A percentile compares a stretch with the other conserved stretches of the same genome.
Evolutionary conservation across 2,888 invertebrate genomes (phyloP).

Genomic region (Frankliniella fusca): DNA sequence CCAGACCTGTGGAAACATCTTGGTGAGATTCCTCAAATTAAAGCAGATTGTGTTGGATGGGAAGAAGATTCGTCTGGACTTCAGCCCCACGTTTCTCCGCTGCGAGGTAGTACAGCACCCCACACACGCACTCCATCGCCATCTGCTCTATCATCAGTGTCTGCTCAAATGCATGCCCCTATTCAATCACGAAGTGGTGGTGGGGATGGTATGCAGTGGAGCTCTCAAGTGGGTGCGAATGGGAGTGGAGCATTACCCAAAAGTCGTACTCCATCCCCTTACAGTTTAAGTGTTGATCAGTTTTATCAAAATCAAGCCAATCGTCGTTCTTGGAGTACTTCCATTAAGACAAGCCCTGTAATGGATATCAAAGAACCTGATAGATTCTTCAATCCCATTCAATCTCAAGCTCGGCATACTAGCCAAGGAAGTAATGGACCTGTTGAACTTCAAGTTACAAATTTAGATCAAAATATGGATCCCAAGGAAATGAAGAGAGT

Average conservation of each 20-base stretch:
- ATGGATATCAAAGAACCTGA: slow-evolving; percentile 1
- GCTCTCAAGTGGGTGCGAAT: background rate
- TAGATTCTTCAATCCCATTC: slow-evolving; percentile 10
- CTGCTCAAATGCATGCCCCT: background rate
- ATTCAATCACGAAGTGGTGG: background rate
- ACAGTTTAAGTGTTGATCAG: background rate
- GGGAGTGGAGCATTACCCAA: background rate
- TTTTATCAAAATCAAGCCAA: background rate
- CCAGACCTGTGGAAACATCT: slow-evolving; percentile 1
- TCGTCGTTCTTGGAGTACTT: background rate
- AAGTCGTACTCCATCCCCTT: slow-evolving; percentile 4
- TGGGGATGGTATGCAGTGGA: background rate
- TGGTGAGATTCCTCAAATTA: background rate
- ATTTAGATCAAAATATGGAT: slow-evolving; percentile 66
- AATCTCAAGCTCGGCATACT: slow-evolving; percentile 3
- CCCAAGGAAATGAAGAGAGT: slow-evolving; percentile 61
- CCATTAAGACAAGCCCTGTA: background rate
- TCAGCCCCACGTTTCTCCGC: background rate
- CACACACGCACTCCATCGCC: slow-evolving; percentile 2
- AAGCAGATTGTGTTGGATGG: background rate
- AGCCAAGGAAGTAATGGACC: slow-evolving; percentile 38
- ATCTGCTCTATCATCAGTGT: background rate
- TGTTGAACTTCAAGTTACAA: slow-evolving; percentile 61
- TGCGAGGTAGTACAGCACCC: background rate
- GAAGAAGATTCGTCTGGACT: background rate